Evolutionary conservation across 92 coral and sea anemone genomes (phyloP).

Genomic region (Meandrina meandrites): DNA sequence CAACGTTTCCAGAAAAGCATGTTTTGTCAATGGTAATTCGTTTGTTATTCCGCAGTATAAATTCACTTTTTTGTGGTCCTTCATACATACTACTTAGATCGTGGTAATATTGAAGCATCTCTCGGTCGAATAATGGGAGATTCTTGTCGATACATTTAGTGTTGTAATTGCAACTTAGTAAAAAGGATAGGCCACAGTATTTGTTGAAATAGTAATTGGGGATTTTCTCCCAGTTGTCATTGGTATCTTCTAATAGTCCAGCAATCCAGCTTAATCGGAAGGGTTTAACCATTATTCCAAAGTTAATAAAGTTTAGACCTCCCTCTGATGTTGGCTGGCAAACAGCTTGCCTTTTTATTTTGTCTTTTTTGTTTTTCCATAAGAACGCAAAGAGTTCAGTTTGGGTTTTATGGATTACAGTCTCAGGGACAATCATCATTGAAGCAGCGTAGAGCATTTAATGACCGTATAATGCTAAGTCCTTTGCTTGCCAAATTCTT

Average conservation of each 20-base stretch:
- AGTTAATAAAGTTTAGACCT: not conserved
- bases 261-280: slow-evolving; percentile 4
- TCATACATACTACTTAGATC: not conserved
- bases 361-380: not conserved
- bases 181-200: not conserved
- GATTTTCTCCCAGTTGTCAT: not conserved
- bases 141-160: too few relatives aligned
- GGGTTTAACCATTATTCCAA: not conserved
- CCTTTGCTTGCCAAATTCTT: too few relatives aligned
- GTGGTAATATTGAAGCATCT: not conserved
- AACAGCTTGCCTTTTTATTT: not conserved
- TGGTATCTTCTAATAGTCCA: not conserved
- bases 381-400: not conserved
- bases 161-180: not conserved
- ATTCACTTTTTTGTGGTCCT: not conserved
- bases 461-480: too few relatives aligned
- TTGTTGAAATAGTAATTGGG: not conserved
- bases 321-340: not conserved
- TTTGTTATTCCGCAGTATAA: slow-evolving; percentile 2
- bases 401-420: not conserved
- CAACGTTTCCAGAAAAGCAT: slow-evolving; percentile 11
- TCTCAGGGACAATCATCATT: not conserved
- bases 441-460: not conserved
- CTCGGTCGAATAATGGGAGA: not conserved
- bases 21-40: not conserved